Conservation (phyloP, 1,140 invertebrate species). For the Drosophila tani region DNA sequence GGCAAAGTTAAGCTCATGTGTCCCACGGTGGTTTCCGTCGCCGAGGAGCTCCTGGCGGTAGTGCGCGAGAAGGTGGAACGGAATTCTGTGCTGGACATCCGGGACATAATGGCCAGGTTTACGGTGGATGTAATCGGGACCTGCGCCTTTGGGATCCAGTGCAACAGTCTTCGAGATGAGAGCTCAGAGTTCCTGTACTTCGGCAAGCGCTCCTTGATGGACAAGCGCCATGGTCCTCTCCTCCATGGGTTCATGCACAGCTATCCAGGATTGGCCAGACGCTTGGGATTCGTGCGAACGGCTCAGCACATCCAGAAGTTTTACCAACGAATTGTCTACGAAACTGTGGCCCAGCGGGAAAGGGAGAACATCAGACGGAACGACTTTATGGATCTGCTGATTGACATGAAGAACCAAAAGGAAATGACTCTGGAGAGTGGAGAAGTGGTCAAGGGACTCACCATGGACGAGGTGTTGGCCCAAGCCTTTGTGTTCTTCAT, state of each 20-base stretch:
- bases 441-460: conserved; percentile 38
- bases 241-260: conserved; percentile 34
- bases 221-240: conserved; percentile 34
- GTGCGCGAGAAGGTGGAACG: conserved; percentile 23
- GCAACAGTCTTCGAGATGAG: conserved; percentile 86
- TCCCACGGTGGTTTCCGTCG: conserved; percentile 59
- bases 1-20: conserved; percentile 34
- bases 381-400: conserved; percentile 87
- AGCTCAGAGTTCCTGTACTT: conserved; percentile 86
- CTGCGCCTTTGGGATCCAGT: conserved; percentile 88
- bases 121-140: conserved; percentile 86
- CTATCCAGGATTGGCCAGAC: conserved; percentile 14
- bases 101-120: conserved; percentile 72
- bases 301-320: conserved; percentile 85
- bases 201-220: conserved; percentile 61
- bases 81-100: conserved; percentile 53
- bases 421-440: conserved; percentile 32
- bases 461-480: conserved; percentile 69
- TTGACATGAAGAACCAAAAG: conserved; percentile 85
- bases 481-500: conserved; percentile 85
- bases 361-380: conserved; percentile 85
- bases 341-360: conserved; percentile 85
- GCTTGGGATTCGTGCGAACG: conserved; percentile 74
- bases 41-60: conserved; percentile 65
- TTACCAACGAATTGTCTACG: conserved; percentile 84